Evolutionary conservation across 2,888 invertebrate genomes (phyloP), one percentile per base, ranked within the genome.

Genomic region (Unio pictorum): DNA sequence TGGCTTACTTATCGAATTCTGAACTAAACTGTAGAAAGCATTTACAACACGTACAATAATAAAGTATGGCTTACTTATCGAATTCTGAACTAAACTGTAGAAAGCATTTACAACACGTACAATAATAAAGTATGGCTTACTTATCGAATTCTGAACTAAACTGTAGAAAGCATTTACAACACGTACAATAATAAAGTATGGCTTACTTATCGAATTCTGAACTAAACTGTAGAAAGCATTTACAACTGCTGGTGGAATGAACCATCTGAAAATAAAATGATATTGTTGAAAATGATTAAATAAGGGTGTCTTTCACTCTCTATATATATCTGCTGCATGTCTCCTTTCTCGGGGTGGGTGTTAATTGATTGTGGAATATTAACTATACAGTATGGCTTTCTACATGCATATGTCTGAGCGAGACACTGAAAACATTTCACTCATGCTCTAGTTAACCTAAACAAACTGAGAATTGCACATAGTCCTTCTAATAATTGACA

Each of bases 131-230:
- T 34, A 28, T 62, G 77, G 77, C 90, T 90, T 91, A 95, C 95
- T 95, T 72, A 96, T 96, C 89, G 96, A 95, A 88, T 96, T 96
- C 88, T 94, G 95, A 87, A 96, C 95, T 0, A 96, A 95, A 90
- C 95, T 95, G 90, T 96, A 96, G 91, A 96, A 96, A 5, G 96
- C n/a, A n/a, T n/a, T n/a, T n/a, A n/a, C n/a, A n/a, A n/a, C n/a
- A n/a, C n/a, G n/a, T n/a, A n/a, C n/a, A n/a, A n/a, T n/a, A n/a
- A n/a, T n/a, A n/a, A n/a, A n/a, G n/a, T n/a, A n/a, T n/a, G n/a
- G n/a, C n/a, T n/a, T n/a, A n/a, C n/a, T n/a, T n/a, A n/a, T n/a
- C 89, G 96, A 95, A 88, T 96, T 96, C 88, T 94, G 95, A 87
- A 96, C 95, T 0, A 96, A 95, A 90, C 95, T 95, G 90, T 96